Evolutionary conservation across 2,797 vertebrate species (phyloP), one percentile per base, ranked within the genome.

Genomic region (Gadopsis bispinosus): DNA sequence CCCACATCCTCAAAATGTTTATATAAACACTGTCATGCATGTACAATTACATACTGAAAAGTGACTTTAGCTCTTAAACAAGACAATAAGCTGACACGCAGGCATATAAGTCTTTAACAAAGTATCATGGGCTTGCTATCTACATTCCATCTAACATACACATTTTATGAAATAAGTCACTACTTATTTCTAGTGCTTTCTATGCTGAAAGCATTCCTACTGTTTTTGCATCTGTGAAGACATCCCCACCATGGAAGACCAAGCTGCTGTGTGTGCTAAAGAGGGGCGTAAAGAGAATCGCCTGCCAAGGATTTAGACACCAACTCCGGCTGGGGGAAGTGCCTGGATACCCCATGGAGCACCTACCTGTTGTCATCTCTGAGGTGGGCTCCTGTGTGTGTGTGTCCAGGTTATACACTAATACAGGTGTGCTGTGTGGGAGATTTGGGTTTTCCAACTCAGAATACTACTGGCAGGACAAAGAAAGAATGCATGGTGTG

Each of bases 181-280:
- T 90, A 86, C 94, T 95, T 95, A 95, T 95, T 96, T 96, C 94
- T 88, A 70, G 91, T 92, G 95, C 95, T 95, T 95, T 95, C 94
- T 81, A 85, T 92, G 76, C 81, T 22, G 95, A 96, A 96, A 95
- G 95, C 93, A 83, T 94, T 92, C 88, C 92, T 19, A 83, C 89
- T 89, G 88, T 95, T 80, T 94, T 88, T 91, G 72, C 83, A 53
- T 88, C 80, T 78, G 83, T 79, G 69, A 94, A 95, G 93, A 87
- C 77, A 2, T 86, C 89, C 8, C 62, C 94, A 26, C 89, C 93
- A 50, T 95, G 94, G 92, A 96, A 87, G 88, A 92, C 89, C 71
- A 95, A 96, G 88, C 67, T 96, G 80, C 80, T 96, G 53, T 94
- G 92, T 12, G 60, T 96, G 76, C 79, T 94, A 4, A 96, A 95